A percentile compares a stretch with the other conserved stretches of the same genome.
These are phyloP conservation scores for Aurelia sp. DNA, from an alignment of 30 jellyfish, hydroid and myxozoan species.

Conservation along the genomic window DNA sequence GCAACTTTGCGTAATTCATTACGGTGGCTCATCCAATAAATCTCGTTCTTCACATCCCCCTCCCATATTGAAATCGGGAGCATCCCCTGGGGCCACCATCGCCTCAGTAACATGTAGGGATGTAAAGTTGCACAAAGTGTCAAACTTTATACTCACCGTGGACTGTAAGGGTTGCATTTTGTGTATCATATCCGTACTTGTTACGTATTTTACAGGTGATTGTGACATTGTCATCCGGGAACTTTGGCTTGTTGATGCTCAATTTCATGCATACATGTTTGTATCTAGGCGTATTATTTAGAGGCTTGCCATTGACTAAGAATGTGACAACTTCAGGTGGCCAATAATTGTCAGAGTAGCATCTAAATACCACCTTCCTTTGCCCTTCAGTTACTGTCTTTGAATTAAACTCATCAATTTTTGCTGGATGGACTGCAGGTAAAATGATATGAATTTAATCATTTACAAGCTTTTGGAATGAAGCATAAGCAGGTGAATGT, in stretches of 20 bases:
- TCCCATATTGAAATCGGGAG: too few species aligned
- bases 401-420: conserved; percentile 22
- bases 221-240: conserved; percentile 75
- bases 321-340: conserved; percentile 45
- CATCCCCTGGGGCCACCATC: too few species aligned
- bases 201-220: conserved; percentile 62
- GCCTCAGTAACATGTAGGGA: too few species aligned
- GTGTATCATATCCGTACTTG: conserved; percentile 73
- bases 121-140: too few species aligned
- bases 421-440: conserved; percentile 23
- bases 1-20: too few species aligned
- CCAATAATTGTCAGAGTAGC: conserved; percentile 18
- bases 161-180: conserved; percentile 58
- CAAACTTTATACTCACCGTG: conserved; percentile 36
- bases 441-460: background rate
- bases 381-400: conserved; percentile 20
- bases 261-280: conserved; percentile 27
- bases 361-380: conserved; percentile 14
- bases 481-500: too few species aligned
- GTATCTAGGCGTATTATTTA: conserved; percentile 19
- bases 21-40: too few species aligned
- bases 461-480: too few species aligned
- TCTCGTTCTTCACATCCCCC: too few species aligned
- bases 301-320: conserved; percentile 52
- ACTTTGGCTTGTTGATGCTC: conserved; percentile 47